Percentiles rank a stretch among this genome's conserved stretches.
Conservation (phyloP, 2,888 invertebrate genomes). For the Gisinianus flammeolus region DNA sequence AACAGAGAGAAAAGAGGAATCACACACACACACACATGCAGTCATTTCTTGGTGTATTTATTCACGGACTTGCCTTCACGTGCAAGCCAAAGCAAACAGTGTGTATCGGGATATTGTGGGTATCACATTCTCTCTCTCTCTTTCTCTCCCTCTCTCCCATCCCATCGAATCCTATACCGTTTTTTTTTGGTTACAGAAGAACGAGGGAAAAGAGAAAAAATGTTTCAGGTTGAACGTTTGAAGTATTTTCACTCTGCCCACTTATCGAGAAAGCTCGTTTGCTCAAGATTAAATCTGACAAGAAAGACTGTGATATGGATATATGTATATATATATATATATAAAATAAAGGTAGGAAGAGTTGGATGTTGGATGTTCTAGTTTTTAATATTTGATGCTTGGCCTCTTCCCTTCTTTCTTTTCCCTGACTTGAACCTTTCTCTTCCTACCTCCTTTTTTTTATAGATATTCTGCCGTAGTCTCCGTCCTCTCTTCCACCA, state of each 20-base stretch:
- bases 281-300: constrained; percentile 35
- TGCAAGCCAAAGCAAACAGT: too few species aligned
- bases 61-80: too few species aligned
- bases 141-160: background rate
- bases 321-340: background rate
- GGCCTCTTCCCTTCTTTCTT: constrained; percentile 2
- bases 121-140: background rate
- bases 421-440: background rate
- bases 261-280: constrained; percentile 22
- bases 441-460: too few species aligned
- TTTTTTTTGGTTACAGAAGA: too few species aligned
- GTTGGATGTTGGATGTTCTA: background rate
- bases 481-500: too few species aligned
- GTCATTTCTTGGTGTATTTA: too few species aligned
- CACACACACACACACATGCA: too few species aligned
- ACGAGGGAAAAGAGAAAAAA: constrained; percentile 13
- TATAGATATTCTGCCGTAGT: too few species aligned
- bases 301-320: background rate
- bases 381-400: constrained; percentile 33
- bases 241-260: constrained; percentile 10
- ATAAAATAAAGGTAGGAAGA: background rate
- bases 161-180: too few species aligned
- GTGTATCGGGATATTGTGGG: too few species aligned
- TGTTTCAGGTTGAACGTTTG: constrained; percentile 14
- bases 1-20: too few species aligned